Conservation (phyloP, 2,888 invertebrate species). For the Hirtodrosophila histrioides region DNA sequence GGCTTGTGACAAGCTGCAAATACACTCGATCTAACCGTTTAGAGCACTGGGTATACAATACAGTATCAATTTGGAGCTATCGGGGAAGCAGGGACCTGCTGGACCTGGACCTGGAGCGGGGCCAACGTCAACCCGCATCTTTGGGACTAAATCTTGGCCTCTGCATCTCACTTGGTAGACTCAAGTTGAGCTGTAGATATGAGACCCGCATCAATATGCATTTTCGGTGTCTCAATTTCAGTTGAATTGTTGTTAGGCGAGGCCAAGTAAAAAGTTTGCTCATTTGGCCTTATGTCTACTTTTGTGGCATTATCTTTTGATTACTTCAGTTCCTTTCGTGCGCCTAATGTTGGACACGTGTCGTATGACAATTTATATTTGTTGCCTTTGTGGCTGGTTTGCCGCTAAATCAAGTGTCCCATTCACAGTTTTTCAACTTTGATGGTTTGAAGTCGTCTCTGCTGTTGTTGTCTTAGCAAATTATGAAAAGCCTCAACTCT, state of each 20-base stretch:
- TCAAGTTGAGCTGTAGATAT: slow-evolving; percentile 25
- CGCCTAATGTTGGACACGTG: slow-evolving; percentile 59
- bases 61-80: slow-evolving; percentile 29
- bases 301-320: slow-evolving; percentile 77
- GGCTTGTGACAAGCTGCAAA: too few species aligned
- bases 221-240: slow-evolving; percentile 42
- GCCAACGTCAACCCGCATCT: slow-evolving; percentile 35
- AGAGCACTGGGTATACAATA: slow-evolving; percentile 12
- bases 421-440: slow-evolving; percentile 38
- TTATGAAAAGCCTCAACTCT: slow-evolving; percentile 63
- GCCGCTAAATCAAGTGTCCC: slow-evolving; percentile 32
- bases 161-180: slow-evolving; percentile 16
- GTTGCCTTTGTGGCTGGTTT: slow-evolving; percentile 10
- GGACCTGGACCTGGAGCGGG: not conserved
- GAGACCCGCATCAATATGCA: slow-evolving; percentile 54
- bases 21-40: too few species aligned
- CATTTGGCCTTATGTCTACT: slow-evolving; percentile 60
- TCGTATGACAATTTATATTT: slow-evolving; percentile 23
- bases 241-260: slow-evolving; percentile 19
- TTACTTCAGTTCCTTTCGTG: slow-evolving; percentile 67
- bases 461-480: slow-evolving; percentile 42
- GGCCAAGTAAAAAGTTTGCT: slow-evolving; percentile 54
- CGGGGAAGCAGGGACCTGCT: not conserved
- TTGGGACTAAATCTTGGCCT: slow-evolving; percentile 21
- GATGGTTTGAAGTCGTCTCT: slow-evolving; percentile 10